A percentile compares a stretch with the other conserved stretches of the same genome.
Conservation (phyloP, 2,797 vertebrate species). For the Echiichthys vipera region DNA sequence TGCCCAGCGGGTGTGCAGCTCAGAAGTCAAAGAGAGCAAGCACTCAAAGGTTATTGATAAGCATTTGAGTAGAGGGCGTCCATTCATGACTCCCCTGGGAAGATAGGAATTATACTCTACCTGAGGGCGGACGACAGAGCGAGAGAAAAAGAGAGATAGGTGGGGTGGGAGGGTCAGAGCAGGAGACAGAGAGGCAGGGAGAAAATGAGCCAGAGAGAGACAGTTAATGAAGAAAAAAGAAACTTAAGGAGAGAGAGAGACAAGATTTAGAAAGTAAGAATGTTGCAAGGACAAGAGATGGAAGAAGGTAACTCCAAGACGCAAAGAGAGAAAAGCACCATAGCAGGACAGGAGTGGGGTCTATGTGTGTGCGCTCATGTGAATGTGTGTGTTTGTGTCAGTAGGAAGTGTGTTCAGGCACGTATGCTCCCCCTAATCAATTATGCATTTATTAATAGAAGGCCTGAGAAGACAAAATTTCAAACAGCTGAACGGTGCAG, state of each 20-base stretch:
- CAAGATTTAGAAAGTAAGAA: slow-evolving; percentile 57
- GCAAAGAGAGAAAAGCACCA: slow-evolving; percentile 36
- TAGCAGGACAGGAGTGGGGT: slow-evolving; percentile 39
- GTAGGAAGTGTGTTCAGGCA: slow-evolving; percentile 76
- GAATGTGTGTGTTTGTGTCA: slow-evolving; percentile 67
- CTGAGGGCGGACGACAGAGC: slow-evolving; percentile 71
- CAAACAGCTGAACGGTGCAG: slow-evolving; percentile 83
- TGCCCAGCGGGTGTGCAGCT: slow-evolving; percentile 70
- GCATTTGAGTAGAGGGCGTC: slow-evolving; percentile 85
- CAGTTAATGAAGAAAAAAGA: slow-evolving; percentile 48
- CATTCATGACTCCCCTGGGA: slow-evolving; percentile 83
- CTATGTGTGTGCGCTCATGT: slow-evolving; percentile 28
- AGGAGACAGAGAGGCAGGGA: slow-evolving; percentile 40
- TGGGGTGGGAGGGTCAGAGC: slow-evolving; percentile 58
- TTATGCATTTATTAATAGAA: slow-evolving; percentile 86
- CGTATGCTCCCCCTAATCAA: slow-evolving; percentile 80
- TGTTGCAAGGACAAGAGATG: slow-evolving; percentile 56
- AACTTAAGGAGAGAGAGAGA: slow-evolving; percentile 26
- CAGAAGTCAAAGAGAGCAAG: slow-evolving; percentile 80
- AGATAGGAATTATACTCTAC: slow-evolving; percentile 83
- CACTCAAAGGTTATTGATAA: slow-evolving; percentile 88
- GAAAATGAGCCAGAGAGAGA: slow-evolving; percentile 57
- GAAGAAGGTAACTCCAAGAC: slow-evolving; percentile 63
- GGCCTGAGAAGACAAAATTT: slow-evolving; percentile 85
- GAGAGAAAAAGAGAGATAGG: slow-evolving; percentile 58